Base-by-base conservation (phyloP, 2,797 vertebrate species). In the Siniperca obscura region DNA sequence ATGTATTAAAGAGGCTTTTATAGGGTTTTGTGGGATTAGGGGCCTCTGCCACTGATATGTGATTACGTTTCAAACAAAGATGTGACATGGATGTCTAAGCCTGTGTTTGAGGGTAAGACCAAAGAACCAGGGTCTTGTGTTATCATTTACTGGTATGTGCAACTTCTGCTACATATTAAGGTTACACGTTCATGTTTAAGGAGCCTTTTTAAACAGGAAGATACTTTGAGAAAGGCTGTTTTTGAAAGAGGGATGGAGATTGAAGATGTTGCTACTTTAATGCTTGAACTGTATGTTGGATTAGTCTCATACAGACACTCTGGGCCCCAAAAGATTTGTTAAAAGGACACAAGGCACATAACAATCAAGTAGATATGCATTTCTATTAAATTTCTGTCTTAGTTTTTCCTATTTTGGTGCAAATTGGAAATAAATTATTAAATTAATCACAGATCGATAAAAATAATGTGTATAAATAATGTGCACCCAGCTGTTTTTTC, bases 1-100 rank as follows among this genome's bases (percentile, higher is more conserved):
- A 59, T 81, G 67, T 40, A 52, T 82, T 86, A 74, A 92, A 84
- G 64, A 62, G 71, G 64, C 77, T 86, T 82, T 89, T 83, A 82
- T 80, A 25, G 19, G 44, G 64, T 78, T 76, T 56, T 69, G 72
- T 52, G 4, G 83, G 73, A 78, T 84, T 65, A 87, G 36, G 48
- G 53, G 42, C 16, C 40, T 68, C 40, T 19, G 53, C 52, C 22
- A 65, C 36, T 86, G 76, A 86, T 84, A 66, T 78, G 61, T 81
- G 67, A 74, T 75, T 64, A 65, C 38, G 52, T 67, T 78, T 84
- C 69, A 80, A 76, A 83, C 66, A 74, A 70, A 78, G 68, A 81
- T 74, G 62, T 57, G 61, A 82, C 59, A 48, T 61, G 17, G 30
- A 64, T 80, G 30, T 62, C 25, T 60, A 5, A 55, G 16, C 57